Evolutionary conservation across 2,797 vertebrate genomes (phyloP).

Genomic region (Enteromius argenteus): DNA sequence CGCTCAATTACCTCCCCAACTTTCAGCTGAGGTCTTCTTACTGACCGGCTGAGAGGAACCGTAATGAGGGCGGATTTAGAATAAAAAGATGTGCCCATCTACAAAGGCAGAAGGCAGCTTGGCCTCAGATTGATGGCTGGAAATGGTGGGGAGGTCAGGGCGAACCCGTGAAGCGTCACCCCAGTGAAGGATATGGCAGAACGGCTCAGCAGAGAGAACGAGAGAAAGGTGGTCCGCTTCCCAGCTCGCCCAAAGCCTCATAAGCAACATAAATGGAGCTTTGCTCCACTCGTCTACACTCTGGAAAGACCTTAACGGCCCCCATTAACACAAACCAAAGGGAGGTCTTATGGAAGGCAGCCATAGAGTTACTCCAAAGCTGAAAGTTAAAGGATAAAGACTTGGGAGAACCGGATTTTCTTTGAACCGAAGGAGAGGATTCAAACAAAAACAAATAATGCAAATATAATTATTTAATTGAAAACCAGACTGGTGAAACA

Average conservation of each 20-base stretch:
- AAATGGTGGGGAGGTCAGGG: conserved; percentile 79
- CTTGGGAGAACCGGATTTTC: neutral
- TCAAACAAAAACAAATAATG: neutral
- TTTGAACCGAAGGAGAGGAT: neutral
- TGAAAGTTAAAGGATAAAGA: conserved; percentile 8
- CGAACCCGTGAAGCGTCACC: conserved; percentile 75
- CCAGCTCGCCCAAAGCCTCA: conserved; percentile 57
- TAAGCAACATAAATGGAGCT: conserved; percentile 65
- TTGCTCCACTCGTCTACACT: conserved; percentile 63
- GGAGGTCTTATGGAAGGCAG: conserved; percentile 14
- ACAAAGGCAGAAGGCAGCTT: conserved; percentile 67
- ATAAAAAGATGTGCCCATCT: conserved; percentile 84
- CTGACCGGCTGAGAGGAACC: conserved; percentile 82
- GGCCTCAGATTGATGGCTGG: conserved; percentile 77
- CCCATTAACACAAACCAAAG: conserved; percentile 37
- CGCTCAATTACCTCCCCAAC: conserved; percentile 83
- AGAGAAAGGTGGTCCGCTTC: conserved; percentile 68
- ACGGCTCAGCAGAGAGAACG: conserved; percentile 71
- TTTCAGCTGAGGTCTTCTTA: conserved; percentile 79
- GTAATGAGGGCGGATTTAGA: conserved; percentile 84
- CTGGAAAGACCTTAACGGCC: conserved; percentile 65
- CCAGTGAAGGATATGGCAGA: conserved; percentile 71
- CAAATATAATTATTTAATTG: neutral
- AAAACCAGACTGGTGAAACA: neutral
- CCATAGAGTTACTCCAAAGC: conserved; percentile 15